Base-by-base conservation (phyloP, 2,797 vertebrate species). In the Sebastes taczanowskii region DNA sequence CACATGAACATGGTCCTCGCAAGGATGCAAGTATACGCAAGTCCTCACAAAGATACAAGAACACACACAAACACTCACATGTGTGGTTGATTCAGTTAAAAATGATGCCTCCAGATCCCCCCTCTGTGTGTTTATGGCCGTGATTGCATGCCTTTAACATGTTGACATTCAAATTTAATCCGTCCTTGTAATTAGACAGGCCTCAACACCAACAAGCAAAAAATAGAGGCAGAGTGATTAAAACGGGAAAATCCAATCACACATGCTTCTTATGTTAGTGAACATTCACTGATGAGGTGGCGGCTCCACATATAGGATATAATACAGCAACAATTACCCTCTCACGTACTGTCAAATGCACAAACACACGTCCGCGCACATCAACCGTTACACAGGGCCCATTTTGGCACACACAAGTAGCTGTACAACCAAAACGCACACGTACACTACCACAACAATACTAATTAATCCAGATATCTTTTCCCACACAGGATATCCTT, bases 381-480 rank as follows among this genome's bases (percentile, higher is more conserved):
- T 16, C 46, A 61, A 30, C 64, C 1, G 2, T 20, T 38, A 72
- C 27, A 18, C 35, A 14, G 34, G 34, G 34, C 27, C 53, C 11
- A 42, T 5, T 71, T 11, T 20, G 13, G 30, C 49, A 27, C 38
- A 38, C 59, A 25, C 42, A 42, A 71, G 83, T 22, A 62, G 42
- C 56, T 55, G 38, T 53, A 61, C 67, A 70, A 30, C 27, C 68
- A 46, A 38, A 78, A 42, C 66, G 61, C 80, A 80, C 81, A 84
- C 70, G 6, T 18, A 27, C 56, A 53, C 72, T 11, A 60, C 58
- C 55, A 38, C 60, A 84, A 91, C 88, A 92, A 92, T 89, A 53
- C 83, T 92, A 91, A 95, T 94, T 94, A 93, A 95, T 94, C 92
- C 90, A 91, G 60, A 80, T 90, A 88, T 94, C 82, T 92, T 89